Conservation (phyloP, 2,113 vertebrate species). For the Ciconia stormi region DNA sequence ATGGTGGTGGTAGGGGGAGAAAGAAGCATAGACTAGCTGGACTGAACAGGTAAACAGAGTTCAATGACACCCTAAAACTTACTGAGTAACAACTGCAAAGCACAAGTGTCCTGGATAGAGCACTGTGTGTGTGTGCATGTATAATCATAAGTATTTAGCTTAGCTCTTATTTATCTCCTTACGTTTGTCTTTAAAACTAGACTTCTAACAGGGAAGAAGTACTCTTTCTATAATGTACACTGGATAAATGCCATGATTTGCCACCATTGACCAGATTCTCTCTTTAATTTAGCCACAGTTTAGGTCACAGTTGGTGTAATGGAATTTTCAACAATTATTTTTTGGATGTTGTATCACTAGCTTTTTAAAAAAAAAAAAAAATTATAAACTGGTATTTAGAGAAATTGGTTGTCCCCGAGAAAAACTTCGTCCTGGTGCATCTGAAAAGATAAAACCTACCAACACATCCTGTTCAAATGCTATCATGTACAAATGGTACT, state of each 20-base stretch:
- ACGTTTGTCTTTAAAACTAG: background rate
- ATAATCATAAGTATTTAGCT: background rate
- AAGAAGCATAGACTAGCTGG: background rate
- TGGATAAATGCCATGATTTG: background rate
- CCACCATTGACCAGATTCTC: background rate
- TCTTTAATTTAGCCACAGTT: background rate
- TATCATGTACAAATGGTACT: background rate
- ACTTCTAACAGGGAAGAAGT: background rate
- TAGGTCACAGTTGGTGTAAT: background rate
- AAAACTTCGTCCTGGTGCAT: background rate
- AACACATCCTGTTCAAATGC: background rate
- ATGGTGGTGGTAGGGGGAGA: background rate
- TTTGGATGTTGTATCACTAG: background rate
- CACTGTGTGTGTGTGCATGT: background rate
- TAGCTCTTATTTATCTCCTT: background rate
- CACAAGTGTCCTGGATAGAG: background rate
- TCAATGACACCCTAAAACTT: background rate
- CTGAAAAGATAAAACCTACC: background rate
- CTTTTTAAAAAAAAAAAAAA: background rate
- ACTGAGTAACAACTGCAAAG: background rate
- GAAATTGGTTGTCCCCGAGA: background rate
- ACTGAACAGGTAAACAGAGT: background rate
- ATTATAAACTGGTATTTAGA: background rate
- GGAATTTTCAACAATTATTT: background rate
- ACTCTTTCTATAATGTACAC: background rate